Percentiles rank a stretch among this genome's conserved stretches.
Conservation (phyloP, 2,888 invertebrate species). For the Synanthedon tipuliformis region DNA sequence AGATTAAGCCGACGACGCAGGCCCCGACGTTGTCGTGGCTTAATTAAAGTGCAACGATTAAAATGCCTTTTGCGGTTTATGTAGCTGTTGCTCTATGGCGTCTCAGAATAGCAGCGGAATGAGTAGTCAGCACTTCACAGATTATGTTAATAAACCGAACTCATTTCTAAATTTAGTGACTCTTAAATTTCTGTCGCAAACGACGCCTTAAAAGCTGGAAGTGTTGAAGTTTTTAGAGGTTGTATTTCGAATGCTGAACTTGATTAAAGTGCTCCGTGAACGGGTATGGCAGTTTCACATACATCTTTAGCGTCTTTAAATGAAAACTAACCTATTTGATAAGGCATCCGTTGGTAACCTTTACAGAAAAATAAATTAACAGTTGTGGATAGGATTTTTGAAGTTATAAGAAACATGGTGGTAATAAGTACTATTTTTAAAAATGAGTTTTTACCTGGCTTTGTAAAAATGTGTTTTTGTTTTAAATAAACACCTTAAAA, state of each 20-base stretch:
- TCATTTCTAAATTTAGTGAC: neutral
- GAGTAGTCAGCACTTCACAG: neutral
- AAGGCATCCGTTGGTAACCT: no score
- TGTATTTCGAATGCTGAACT: neutral
- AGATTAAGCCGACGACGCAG: slow-evolving; percentile 18
- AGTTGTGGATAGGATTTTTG: no score
- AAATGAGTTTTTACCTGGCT: no score
- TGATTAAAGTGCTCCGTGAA: neutral
- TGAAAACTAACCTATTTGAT: no score
- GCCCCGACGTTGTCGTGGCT: slow-evolving; percentile 21
- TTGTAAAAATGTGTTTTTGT: no score
- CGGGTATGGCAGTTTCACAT: no score
- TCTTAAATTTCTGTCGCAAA: neutral
- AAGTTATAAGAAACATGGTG: no score
- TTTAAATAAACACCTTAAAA: no score
- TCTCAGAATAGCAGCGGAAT: neutral
- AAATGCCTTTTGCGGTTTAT: slow-evolving; percentile 20
- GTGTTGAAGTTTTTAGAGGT: neutral
- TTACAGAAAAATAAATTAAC: no score
- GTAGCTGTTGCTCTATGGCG: neutral
- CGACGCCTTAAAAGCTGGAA: neutral
- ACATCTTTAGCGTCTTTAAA: no score
- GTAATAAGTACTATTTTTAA: no score
- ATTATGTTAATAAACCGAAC: neutral
- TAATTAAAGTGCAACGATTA: slow-evolving; percentile 51